Evolutionary conservation across 2,888 invertebrate genomes (phyloP), one percentile per base, ranked within the genome.

Genomic region (Ceraclea dissimilis): DNA sequence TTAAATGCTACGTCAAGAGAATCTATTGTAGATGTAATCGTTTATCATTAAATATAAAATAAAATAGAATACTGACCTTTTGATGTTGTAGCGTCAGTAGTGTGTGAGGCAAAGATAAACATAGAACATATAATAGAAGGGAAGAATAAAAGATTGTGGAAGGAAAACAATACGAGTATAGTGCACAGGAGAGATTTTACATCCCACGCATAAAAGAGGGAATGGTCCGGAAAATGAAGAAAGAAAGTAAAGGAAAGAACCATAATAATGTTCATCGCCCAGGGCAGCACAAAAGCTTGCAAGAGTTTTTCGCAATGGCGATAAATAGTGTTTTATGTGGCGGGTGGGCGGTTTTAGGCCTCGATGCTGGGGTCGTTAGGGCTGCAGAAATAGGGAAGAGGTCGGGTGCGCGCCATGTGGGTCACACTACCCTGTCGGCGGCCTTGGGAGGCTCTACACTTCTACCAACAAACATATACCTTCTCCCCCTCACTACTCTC

Each of bases 241-340:
- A 39, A 39, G 39, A 16, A 39, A 16, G 5, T 8, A 39, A n/a
- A n/a, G 13, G 39, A 13, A 39, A 39, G 5, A 39, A 39, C n/a
- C 16, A 16, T 13, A 39, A 39, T 39, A 54, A 49, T 49, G 49
- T 49, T 49, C 20, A 49, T 17, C 20, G 49, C 22, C 49, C 20
- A 17, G 20, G 49, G 26, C 49, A 21, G 49, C 20, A 49, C 22
- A 26, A 49, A 57, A 57, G 31, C 57, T 49, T 52, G 57, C 57
- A 48, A 44, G 50, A 39, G 52, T 57, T 52, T 57, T 49, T 52
- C 52, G 49, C 49, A 57, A 43, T 47, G 50, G 48, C 56, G 56
- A 60, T 60, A 60, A 60, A 60, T 60, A 58, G 60, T 60, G 60
- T 39, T 57, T 60, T 57, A 57, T 57, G 57, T 48, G 51, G 51